Conservation (phyloP, 1,140 invertebrate genomes). For the Palaemon carinicauda region DNA sequence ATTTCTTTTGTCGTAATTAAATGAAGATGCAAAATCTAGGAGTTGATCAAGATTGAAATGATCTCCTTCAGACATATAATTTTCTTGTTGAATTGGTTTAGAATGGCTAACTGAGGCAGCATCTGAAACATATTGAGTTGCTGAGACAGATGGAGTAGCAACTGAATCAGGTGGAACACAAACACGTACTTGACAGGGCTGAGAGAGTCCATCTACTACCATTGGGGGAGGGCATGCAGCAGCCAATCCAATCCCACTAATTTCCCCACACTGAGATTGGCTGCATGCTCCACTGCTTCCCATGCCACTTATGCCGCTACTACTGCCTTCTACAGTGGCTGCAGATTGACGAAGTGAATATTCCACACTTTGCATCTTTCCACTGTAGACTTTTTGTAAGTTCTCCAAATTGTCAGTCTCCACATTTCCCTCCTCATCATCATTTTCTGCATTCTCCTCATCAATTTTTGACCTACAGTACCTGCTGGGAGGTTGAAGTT, state of each 20-base stretch:
- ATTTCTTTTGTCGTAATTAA: constrained; percentile 59
- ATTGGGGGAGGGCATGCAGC: constrained; percentile 25
- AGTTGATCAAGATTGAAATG: constrained; percentile 62
- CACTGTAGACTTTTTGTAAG: constrained; percentile 61
- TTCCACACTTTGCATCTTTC: constrained; percentile 51
- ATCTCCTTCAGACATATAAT: constrained; percentile 55
- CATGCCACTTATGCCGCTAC: neutral
- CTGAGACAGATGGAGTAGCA: constrained; percentile 4
- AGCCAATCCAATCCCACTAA: neutral
- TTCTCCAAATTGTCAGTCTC: constrained; percentile 61
- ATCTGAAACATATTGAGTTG: constrained; percentile 6
- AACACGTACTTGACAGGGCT: constrained; percentile 32
- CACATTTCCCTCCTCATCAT: constrained; percentile 74
- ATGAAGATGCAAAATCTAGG: constrained; percentile 60
- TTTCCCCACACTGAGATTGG: constrained; percentile 25
- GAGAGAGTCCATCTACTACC: constrained; percentile 30
- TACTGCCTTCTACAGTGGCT: constrained; percentile 16
- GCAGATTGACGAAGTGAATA: constrained; percentile 49
- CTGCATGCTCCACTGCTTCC: constrained; percentile 33
- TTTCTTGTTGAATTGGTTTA: constrained; percentile 40
- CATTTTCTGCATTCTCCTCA: constrained; percentile 56
- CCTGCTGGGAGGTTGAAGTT: constrained; percentile 38
- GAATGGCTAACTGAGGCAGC: neutral
- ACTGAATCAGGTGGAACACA: constrained; percentile 37
- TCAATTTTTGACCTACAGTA: constrained; percentile 31